Evolutionary conservation across 2,797 vertebrate species (phyloP), one percentile per base, ranked within the genome.

Genomic region (Caiman crocodilus): DNA sequence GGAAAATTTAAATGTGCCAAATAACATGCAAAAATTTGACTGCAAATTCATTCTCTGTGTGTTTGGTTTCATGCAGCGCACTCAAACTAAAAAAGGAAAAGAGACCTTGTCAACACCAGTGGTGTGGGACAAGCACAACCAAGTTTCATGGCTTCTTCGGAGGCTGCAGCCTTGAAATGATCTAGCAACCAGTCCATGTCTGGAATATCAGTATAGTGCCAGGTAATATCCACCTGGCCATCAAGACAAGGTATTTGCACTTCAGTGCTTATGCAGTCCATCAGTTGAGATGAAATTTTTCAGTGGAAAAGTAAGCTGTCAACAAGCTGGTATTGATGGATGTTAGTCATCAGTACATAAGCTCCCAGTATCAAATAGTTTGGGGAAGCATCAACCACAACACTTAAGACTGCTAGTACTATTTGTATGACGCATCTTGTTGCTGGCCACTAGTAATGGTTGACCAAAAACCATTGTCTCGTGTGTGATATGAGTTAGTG

Each of bases 401-500:
- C 75, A 82, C 50, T 94, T 87, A 83, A 91, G 56, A 57, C 90
- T 96, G 88, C 90, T 88, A 89, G 25, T 87, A 90, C 63, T 50
- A 12, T 14, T 88, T 75, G 50, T 84, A 84, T 94, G 94, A 96
- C 84, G 73, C 89, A 91, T 95, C 87, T 50, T 50, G 80, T 95
- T 96, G 79, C 90, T 86, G 91, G 75, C 87, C 81, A 91, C 79
- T 96, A 89, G 80, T 90, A 94, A 84, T 7, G 7, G 85, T 90
- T 95, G 91, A 94, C 88, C 94, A 94, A 87, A 92, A 91, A 79
- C 83, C 84, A 74, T 93, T 94, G 93, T 90, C 89, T 94, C 90
- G 82, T 95, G 83, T 79, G 76, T 94, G 92, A 74, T 30, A 91
- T 79, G 89, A 94, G 63, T 76, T 94, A 17, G 71, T 71, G 3